Percentiles rank a stretch among this genome's conserved stretches.
These are phyloP conservation scores for Macropodus opercularis DNA, from an alignment of 2,797 vertebrate genomes.

Conservation along the genomic window DNA sequence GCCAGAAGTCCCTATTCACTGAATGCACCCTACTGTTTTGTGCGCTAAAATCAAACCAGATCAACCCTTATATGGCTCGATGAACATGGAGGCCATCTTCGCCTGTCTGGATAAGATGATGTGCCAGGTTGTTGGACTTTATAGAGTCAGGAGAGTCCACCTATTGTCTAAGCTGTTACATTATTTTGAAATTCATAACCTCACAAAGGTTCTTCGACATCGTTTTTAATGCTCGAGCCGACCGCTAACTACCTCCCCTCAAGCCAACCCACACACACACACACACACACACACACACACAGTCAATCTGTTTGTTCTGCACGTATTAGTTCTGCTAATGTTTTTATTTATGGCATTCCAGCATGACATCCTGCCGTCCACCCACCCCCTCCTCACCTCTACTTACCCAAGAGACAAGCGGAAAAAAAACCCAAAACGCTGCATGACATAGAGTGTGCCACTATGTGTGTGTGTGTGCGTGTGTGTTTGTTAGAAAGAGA, in stretches of 20 bases:
- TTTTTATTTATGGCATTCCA: constrained; percentile 81
- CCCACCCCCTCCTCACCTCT: constrained; percentile 56
- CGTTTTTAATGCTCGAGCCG: constrained; percentile 53
- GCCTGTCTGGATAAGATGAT: constrained; percentile 19
- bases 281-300: constrained; percentile 41
- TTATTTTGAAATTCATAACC: constrained; percentile 60
- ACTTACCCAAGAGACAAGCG: constrained; percentile 59
- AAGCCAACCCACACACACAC: constrained; percentile 28
- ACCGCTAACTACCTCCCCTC: constrained; percentile 42
- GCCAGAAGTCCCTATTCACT: constrained; percentile 49
- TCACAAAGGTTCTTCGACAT: constrained; percentile 59
- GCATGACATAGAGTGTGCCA: constrained; percentile 34
- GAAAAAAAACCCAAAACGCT: constrained; percentile 59
- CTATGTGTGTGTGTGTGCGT: neutral
- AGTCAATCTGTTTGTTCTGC: constrained; percentile 73
- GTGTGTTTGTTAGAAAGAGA: constrained; percentile 29
- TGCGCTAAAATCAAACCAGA: constrained; percentile 16
- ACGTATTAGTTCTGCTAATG: constrained; percentile 76
- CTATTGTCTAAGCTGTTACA: constrained; percentile 56
- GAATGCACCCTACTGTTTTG: constrained; percentile 21
- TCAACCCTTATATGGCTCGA: constrained; percentile 33
- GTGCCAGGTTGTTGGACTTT: too few species aligned
- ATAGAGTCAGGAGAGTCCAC: constrained; percentile 27
- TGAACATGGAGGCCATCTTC: constrained; percentile 32
- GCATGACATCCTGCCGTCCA: constrained; percentile 68